Conservation (phyloP, 2,113 vertebrate genomes). For the Microtus oregoni region DNA sequence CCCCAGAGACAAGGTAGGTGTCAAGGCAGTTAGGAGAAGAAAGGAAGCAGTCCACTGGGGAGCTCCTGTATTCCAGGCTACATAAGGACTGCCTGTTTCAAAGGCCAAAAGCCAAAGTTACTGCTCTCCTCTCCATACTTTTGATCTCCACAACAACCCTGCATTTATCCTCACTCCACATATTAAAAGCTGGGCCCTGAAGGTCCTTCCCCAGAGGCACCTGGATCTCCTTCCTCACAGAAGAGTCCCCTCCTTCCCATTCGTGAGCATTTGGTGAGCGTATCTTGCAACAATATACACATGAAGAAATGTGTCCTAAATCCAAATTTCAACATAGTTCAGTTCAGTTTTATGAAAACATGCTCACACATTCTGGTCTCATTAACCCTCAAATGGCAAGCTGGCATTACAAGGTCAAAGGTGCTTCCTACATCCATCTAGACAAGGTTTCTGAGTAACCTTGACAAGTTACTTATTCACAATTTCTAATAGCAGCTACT, state of each 20-base stretch:
- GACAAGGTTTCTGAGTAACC: constrained; percentile 32
- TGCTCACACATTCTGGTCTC: neutral
- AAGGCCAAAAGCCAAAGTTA: neutral
- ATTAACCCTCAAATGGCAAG: constrained; percentile 18
- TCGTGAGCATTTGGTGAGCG: neutral
- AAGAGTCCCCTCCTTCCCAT: neutral
- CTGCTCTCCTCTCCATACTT: neutral
- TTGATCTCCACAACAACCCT: neutral
- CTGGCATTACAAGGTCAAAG: constrained; percentile 3
- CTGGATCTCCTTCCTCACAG: neutral
- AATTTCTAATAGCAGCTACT: neutral
- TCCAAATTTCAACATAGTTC: constrained; percentile 12
- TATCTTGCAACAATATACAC: neutral
- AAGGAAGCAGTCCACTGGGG: neutral
- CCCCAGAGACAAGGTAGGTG: neutral
- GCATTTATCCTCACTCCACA: neutral
- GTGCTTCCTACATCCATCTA: neutral
- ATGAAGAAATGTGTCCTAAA: neutral
- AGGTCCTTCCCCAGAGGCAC: neutral
- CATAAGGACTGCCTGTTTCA: neutral
- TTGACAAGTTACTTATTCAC: neutral
- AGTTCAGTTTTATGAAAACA: neutral
- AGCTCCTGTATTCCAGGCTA: neutral
- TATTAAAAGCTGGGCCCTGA: neutral
- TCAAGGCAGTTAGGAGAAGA: neutral